Evolutionary conservation across 2,797 vertebrate species (phyloP).

Genomic region (Emydoidea blandingii): DNA sequence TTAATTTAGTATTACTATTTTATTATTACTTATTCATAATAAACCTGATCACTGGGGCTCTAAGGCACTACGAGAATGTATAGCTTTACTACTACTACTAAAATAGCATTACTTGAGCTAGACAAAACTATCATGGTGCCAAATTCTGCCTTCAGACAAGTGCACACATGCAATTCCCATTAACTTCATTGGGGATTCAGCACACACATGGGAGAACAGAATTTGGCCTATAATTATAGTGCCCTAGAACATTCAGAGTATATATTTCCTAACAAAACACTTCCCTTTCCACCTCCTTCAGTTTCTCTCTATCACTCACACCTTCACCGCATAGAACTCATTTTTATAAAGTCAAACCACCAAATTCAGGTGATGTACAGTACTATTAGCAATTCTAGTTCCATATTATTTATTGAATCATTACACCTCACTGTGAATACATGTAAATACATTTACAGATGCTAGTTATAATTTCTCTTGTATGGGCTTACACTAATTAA

Average conservation of each 20-base stretch:
- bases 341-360: not conserved
- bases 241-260: not conserved
- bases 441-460: not conserved
- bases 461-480: not conserved
- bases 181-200: not conserved
- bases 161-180: rapidly evolving
- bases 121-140: not conserved
- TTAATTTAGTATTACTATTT: too few species aligned
- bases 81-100: not conserved
- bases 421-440: conserved; percentile 16
- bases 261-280: not conserved
- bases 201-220: not conserved
- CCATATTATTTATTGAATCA: not conserved
- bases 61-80: too few species aligned
- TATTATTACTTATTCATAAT: not conserved
- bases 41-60: not conserved
- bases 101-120: not conserved
- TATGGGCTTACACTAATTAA: conserved; percentile 9
- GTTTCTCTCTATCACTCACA: not conserved
- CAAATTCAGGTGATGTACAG: not conserved
- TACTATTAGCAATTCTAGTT: not conserved
- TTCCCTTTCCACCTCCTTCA: not conserved
- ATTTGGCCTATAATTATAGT: not conserved
- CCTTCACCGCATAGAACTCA: not conserved
- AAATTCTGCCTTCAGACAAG: not conserved